Conservation (phyloP, 2,797 vertebrate species). For the Lepilemur ruficaudatus region DNA sequence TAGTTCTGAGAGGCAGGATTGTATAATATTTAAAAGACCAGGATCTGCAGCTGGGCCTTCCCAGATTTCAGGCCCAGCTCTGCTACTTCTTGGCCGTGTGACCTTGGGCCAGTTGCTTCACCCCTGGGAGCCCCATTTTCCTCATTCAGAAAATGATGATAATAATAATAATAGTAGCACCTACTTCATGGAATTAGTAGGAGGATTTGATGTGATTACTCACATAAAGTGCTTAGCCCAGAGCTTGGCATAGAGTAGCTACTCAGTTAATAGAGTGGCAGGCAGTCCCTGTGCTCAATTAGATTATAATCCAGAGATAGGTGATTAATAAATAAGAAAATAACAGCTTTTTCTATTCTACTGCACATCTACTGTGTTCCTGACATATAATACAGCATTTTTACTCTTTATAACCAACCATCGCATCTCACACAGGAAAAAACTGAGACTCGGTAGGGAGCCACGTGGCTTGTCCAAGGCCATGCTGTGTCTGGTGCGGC, state of each 20-base stretch:
- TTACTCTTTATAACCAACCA: neutral
- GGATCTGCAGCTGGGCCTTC: neutral
- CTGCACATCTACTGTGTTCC: neutral
- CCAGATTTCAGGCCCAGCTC: neutral
- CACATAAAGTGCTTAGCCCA: neutral
- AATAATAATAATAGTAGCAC: neutral
- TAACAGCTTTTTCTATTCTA: neutral
- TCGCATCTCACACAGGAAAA: neutral
- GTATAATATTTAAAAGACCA: neutral
- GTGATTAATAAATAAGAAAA: neutral
- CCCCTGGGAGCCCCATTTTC: neutral
- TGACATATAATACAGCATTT: neutral
- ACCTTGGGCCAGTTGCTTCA: neutral
- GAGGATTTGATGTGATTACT: neutral
- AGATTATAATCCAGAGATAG: neutral
- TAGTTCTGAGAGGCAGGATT: neutral
- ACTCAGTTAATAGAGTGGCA: neutral
- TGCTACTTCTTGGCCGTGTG: neutral
- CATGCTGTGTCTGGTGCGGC: neutral
- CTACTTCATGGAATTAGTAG: neutral
- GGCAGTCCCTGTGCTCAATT: neutral
- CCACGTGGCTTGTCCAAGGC: neutral
- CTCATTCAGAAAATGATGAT: neutral
- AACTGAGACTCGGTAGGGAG: neutral
- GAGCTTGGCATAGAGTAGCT: neutral